Evolutionary conservation across 2,888 invertebrate species (phyloP), one percentile per base, ranked within the genome.

Genomic region (Pseudolycoriella hygida): DNA sequence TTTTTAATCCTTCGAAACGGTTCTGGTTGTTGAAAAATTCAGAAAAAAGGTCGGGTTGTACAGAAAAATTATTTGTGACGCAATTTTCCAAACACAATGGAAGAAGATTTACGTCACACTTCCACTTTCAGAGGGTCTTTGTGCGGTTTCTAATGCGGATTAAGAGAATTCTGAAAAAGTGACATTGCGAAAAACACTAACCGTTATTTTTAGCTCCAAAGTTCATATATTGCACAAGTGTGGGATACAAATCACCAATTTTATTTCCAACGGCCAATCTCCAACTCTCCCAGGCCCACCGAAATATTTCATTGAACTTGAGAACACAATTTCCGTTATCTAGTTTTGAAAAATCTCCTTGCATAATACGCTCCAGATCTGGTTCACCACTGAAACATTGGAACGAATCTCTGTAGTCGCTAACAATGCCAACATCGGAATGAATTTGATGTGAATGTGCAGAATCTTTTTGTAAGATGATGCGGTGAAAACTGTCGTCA

Each of bases 201-300:
- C 83, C 80, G 56, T 76, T 77, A 50, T 70, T 68, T 50, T 57
- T 60, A 2, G 80, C 77, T 2, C 76, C 82, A 19, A 54, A 51
- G 60, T 84, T 84, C 57, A 77, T 72, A 15, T 78, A 55, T 17
- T 58, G 51, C 2, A 77, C 70, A 46, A 77, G 62, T 43, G 61
- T 56, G 3, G 59, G 59, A 57, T 73, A 84, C 2, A 71, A 60
- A 14, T 64, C 54, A 47, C 66, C 72, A 59, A 80, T 72, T 3
- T 63, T 58, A 0, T 66, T 66, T 1, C 77, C 77, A 6, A 77
- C 71, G 12, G 66, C 70, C 50, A 77, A 67, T 49, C 81, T 67
- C 81, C 83, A 85, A 4, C 65, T 63, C 14, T 67, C 56, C 84
- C 84, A 85, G 0, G 73, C 63, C 72, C 74, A 74, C 49, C 63